Percentiles rank a stretch among this genome's conserved stretches.
These are phyloP conservation scores for Tadarida brasiliensis DNA, from an alignment of 2,797 vertebrate species.

Conservation along the genomic window DNA sequence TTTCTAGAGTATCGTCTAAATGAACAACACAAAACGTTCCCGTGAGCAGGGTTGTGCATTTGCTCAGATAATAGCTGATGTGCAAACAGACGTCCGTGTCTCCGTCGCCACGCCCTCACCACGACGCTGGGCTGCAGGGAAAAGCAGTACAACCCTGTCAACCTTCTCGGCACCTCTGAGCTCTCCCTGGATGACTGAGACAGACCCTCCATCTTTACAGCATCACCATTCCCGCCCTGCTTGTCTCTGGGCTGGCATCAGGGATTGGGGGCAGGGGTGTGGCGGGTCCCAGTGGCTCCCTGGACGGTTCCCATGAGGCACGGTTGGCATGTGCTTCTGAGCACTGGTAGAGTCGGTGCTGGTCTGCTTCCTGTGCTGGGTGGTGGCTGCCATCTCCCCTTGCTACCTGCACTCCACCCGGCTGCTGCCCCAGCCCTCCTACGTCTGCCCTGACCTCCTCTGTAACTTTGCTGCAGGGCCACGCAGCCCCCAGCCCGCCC, in stretches of 20 bases:
- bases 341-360: fast-evolving
- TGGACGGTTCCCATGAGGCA: neutral
- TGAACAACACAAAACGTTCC: too few relatives aligned
- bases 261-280: neutral
- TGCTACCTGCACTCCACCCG: neutral
- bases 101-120: too few relatives aligned
- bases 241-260: too few relatives aligned
- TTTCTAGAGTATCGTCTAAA: neutral
- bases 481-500: neutral
- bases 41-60: neutral
- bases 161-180: too few relatives aligned
- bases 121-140: too few relatives aligned
- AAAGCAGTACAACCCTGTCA: too few relatives aligned
- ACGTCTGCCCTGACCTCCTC: neutral
- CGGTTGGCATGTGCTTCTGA: neutral
- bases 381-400: fast-evolving
- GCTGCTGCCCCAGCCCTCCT: too few relatives aligned
- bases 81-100: too few relatives aligned
- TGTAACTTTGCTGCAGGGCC: neutral
- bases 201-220: too few relatives aligned
- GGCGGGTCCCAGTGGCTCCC: neutral
- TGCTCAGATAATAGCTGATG: too few relatives aligned
- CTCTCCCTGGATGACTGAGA: too few relatives aligned
- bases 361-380: fast-evolving
- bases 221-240: too few relatives aligned